Conservation (phyloP, 2,113 vertebrate genomes). For the Ciconia maguari region DNA sequence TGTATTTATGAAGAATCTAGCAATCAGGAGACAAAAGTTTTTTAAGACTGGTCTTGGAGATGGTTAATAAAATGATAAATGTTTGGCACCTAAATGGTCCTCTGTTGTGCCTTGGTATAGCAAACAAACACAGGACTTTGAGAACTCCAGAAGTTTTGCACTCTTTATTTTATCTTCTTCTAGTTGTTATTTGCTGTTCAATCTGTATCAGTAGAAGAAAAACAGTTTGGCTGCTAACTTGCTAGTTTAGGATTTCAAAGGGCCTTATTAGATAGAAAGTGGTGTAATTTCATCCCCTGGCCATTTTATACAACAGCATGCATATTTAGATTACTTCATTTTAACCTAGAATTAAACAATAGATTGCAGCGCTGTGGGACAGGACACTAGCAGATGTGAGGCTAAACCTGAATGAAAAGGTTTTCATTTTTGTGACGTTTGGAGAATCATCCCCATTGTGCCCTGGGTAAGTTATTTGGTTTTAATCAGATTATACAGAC, state of each 20-base stretch:
- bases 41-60: neutral
- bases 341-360: constrained; percentile 84
- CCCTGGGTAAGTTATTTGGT: neutral
- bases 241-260: constrained; percentile 86
- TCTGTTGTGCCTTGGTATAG: neutral
- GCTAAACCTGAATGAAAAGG: neutral
- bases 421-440: neutral
- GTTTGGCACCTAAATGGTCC: neutral
- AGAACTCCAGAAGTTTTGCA: neutral
- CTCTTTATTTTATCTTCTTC: constrained; percentile 57
- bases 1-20: neutral
- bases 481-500: neutral
- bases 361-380: constrained; percentile 63
- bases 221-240: constrained; percentile 84
- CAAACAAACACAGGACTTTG: neutral
- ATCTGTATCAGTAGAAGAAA: constrained; percentile 79
- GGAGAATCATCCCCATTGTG: neutral
- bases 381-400: constrained; percentile 24
- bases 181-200: constrained; percentile 80
- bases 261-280: constrained; percentile 86
- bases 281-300: constrained; percentile 90
- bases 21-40: neutral
- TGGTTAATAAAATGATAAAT: neutral
- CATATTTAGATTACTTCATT: constrained; percentile 80
- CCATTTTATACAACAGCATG: constrained; percentile 74